Base-by-base conservation (phyloP, 2,888 invertebrate species). In the Abscondita cerata region DNA sequence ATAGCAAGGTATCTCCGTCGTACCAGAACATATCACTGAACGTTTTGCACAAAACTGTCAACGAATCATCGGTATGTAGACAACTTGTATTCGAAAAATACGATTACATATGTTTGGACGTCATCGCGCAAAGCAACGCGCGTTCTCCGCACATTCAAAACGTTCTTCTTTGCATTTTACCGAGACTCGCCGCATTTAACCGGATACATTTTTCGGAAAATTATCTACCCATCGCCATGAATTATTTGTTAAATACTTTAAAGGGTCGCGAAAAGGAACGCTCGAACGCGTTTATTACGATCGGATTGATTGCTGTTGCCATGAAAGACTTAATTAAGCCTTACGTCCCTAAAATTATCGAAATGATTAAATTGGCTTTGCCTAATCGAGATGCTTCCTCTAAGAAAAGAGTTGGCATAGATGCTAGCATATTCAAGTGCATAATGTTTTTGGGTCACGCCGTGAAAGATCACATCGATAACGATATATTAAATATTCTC, bases 101-200 rank as follows among this genome's bases (percentile, higher is more conserved):
- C 80, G 90, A 91, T 67, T 88, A 86, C 71, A 89, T 93, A 67
- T 93, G 93, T 76, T 74, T 83, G 75, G 88, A 92, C 81, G 91
- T 95, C 1, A 85, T 97, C 81, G 87, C 88, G 38, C 93, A 95
- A 73, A 86, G 92, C 59, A 80, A 84, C 52, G 88, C 90, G 0
- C 68, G 75, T 71, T 92, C 90, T 52, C 83, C 86, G 3, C 90
- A 93, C 76, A 92, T 97, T 16, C 96, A 97, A 70, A 92, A 94
- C 75, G 89, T 92, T 0, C 80, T 99, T 11, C 85, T 98, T 59
- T 89, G 90, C 36, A 87, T 98, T 48, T 83, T 98, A 62, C 98
- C 98, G 0, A 86, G 97, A 67, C 81, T 98, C 52, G 97, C 96
- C 4, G 95, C 97, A n/a, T 96, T 98, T 74, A 91, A 95, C 77